Evolutionary conservation across 2,888 invertebrate species (phyloP).

Genomic region (Alitta virens): DNA sequence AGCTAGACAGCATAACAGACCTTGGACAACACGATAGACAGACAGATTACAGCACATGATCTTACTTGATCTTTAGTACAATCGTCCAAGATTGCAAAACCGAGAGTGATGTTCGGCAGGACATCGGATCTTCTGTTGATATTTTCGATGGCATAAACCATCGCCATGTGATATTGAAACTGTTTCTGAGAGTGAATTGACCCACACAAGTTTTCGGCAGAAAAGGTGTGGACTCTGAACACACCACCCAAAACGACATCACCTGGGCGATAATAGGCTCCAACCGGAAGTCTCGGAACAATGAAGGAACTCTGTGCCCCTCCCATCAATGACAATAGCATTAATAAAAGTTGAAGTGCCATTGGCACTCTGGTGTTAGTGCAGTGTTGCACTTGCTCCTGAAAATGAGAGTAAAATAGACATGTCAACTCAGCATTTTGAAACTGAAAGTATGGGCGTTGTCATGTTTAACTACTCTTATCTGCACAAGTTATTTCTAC

Average conservation of each 20-base stretch:
- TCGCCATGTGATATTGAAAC: constrained; percentile 16
- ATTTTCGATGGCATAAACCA: constrained; percentile 12
- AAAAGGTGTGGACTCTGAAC: constrained; percentile 29
- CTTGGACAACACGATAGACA: no score
- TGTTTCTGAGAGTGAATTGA: constrained; percentile 1
- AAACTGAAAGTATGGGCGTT: no score
- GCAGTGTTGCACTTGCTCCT: no score
- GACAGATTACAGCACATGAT: background rate
- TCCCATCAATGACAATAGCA: no score
- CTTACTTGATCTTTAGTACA: constrained; percentile 17
- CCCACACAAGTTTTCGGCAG: constrained; percentile 20
- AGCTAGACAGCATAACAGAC: no score
- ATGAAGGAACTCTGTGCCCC: constrained; percentile 1
- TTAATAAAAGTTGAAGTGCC: no score
- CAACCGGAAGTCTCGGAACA: constrained; percentile 3
- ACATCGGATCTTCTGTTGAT: constrained; percentile 1
- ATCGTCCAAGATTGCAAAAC: constrained; percentile 16
- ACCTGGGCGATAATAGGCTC: constrained; percentile 19
- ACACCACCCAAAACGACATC: constrained; percentile 34
- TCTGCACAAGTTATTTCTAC: no score
- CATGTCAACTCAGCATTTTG: no score
- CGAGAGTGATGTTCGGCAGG: constrained; percentile 15
- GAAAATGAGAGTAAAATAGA: no score
- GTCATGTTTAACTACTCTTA: no score
- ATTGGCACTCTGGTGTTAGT: no score